Evolutionary conservation across 2,113 vertebrate genomes (phyloP).

Genomic region (Meriones unguiculatus): DNA sequence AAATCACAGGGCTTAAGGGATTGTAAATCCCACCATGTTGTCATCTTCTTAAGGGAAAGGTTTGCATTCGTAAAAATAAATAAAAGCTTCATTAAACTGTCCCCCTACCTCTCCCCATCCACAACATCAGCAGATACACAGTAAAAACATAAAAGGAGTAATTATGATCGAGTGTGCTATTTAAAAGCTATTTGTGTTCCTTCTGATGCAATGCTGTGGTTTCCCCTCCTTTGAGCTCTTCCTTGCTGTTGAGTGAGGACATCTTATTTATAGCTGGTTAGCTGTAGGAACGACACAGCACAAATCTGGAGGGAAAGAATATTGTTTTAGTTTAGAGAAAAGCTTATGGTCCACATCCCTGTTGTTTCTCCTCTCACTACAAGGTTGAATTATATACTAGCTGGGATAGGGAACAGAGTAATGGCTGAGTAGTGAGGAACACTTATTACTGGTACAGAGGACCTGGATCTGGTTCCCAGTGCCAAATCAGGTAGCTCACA

Average conservation of each 20-base stretch:
- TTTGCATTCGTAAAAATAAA: slow-evolving; percentile 51
- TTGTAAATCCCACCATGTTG: neutral
- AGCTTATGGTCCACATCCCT: neutral
- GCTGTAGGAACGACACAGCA: neutral
- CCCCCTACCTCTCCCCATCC: neutral
- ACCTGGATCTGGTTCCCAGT: neutral
- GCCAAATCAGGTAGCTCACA: neutral
- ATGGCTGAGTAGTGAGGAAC: neutral
- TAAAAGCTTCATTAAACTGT: slow-evolving; percentile 6
- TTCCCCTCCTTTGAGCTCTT: slow-evolving; percentile 52
- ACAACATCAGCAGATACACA: slow-evolving; percentile 26
- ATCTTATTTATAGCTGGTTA: slow-evolving; percentile 24
- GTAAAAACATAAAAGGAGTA: slow-evolving; percentile 66
- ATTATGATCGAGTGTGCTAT: slow-evolving; percentile 40
- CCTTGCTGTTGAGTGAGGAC: neutral
- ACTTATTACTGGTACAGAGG: neutral
- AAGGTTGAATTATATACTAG: neutral
- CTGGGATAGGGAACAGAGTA: too few relatives aligned
- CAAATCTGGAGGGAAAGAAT: slow-evolving; percentile 6
- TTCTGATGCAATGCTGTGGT: slow-evolving; percentile 26
- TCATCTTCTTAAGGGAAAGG: slow-evolving; percentile 1
- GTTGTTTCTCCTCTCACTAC: neutral
- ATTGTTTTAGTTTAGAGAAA: neutral
- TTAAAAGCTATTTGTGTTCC: slow-evolving; percentile 69
- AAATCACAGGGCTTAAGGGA: neutral